Base-by-base conservation (phyloP, 2,797 vertebrate species). In the Tarsius wallacei region DNA sequence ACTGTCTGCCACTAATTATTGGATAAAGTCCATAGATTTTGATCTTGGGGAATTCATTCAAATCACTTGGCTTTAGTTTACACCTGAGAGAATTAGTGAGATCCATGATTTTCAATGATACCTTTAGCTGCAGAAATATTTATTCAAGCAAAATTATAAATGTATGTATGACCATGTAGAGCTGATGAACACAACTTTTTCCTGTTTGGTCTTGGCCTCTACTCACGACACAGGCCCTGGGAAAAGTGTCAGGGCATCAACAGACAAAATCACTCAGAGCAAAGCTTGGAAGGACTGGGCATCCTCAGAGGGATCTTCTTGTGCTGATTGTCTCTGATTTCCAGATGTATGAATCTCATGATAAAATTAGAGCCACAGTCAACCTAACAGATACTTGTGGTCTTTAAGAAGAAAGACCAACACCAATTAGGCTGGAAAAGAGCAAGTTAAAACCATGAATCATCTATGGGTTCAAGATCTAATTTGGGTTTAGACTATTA, bases 221-320 rank as follows among this genome's bases (percentile, higher is more conserved):
- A 10, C 36, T n/a, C 6, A 9, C 16, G 24, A 49, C 5, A 7
- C 15, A 0, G 17, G 8, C 0, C 21, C 5, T 3, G 31, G 4
- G 47, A 2, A 31, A 10, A 42, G 7, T 7, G 1, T 49, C 12
- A 28, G 12, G 24, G 31, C 24, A 8, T 51, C 63, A 22, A 9
- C 7, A 1, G 7, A n/a, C 15, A 11, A 24, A 16, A 22, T n/a
- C 14, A 3, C 0, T 0, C 10, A 8, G 22, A 61, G 59, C 49
- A 47, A 3, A 4, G 21, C 19, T 71, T 22, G 31, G 61, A 74
- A 64, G 68, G n/a, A 21, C 9, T 47, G 7, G 24, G 7, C 7
- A 1, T 21, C 1, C n/a, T 47, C 42, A 76, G 2, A 55, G 15
- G 14, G 22, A 7, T 19, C 0, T 12, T 28, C 24, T 12, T 22